Evolutionary conservation across 2,888 invertebrate species (phyloP).

Genomic region (Drosophila colorata): DNA sequence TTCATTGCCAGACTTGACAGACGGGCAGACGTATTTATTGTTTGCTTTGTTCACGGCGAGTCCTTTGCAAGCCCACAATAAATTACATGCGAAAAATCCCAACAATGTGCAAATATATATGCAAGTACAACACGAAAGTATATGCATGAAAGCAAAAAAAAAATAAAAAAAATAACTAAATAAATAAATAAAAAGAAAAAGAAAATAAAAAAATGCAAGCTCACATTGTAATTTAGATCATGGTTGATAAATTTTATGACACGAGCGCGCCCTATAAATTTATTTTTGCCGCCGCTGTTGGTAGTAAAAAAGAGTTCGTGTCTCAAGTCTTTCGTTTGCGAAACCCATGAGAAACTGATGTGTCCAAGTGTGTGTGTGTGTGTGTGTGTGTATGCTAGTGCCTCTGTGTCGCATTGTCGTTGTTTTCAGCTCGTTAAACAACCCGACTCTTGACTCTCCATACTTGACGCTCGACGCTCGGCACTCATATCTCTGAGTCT

Average conservation of each 20-base stretch:
- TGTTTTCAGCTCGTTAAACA: slow-evolving; percentile 54
- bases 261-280: slow-evolving; percentile 61
- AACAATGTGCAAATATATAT: slow-evolving; percentile 21
- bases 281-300: slow-evolving; percentile 39
- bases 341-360: slow-evolving; percentile 51
- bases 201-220: slow-evolving; percentile 33
- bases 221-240: slow-evolving; percentile 64
- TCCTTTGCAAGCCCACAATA: slow-evolving; percentile 40
- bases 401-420: slow-evolving; percentile 52
- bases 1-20: slow-evolving; percentile 35
- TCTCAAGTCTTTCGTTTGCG: slow-evolving; percentile 71
- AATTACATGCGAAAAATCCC: slow-evolving; percentile 38
- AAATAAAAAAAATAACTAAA: slow-evolving; percentile 4
- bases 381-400: slow-evolving; percentile 27
- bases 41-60: slow-evolving; percentile 33
- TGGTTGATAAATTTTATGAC: slow-evolving; percentile 65
- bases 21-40: slow-evolving; percentile 40
- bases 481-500: slow-evolving; percentile 13
- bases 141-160: slow-evolving; percentile 27
- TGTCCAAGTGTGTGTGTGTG: slow-evolving; percentile 4
- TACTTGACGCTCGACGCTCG: slow-evolving; percentile 21
- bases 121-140: slow-evolving; percentile 12
- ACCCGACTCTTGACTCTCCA: slow-evolving; percentile 37
- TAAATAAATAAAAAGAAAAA: slow-evolving; percentile 3
- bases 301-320: slow-evolving; percentile 54